Evolutionary conservation across 2,888 invertebrate species (phyloP), one percentile per base, ranked within the genome.

Genomic region (Drosophila nr. perissopoda): DNA sequence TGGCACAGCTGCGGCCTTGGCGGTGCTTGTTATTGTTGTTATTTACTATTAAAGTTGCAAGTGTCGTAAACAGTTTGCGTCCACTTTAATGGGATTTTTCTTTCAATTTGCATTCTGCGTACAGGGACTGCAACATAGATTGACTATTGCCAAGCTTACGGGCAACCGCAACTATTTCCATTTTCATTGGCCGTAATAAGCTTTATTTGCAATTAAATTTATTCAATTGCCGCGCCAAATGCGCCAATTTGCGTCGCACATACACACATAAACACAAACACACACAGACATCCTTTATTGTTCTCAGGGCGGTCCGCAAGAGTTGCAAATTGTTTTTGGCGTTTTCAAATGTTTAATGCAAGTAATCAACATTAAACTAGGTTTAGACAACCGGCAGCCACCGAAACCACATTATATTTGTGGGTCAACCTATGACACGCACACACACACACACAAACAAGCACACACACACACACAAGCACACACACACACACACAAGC

Each of bases 341-440:
- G 60, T 73, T 79, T 79, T 79, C 77, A 79, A 79, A 89, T 86
- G 90, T 85, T 88, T 89, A 81, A 89, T 86, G 83, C 88, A 82
- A 76, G 88, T 85, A 86, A 89, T 89, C 85, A 86, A 78, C 85
- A 89, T 79, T 85, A 85, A 79, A 90, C 88, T 74, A 65, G 83
- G 88, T 82, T 88, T 86, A 76, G 81, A 79, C 79, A 63, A 61
- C 42, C 62, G 70, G 58, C 75, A 61, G 48, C 65, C 76, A 76
- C 21, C 54, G 33, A 56, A 65, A 66, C 66, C 67, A 53, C 85
- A 76, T 54, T 25, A 52, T 52, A 25, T 83, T 73, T 74, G 71
- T 54, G 88, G 85, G 80, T 85, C 83, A 84, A 68, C 77, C 83
- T 33, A 33, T 61, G 56, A 56, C 70, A 52, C 31, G 56, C 21